Conservation (phyloP, 2,888 invertebrate genomes). For the Nephrocerus scutellatus region DNA sequence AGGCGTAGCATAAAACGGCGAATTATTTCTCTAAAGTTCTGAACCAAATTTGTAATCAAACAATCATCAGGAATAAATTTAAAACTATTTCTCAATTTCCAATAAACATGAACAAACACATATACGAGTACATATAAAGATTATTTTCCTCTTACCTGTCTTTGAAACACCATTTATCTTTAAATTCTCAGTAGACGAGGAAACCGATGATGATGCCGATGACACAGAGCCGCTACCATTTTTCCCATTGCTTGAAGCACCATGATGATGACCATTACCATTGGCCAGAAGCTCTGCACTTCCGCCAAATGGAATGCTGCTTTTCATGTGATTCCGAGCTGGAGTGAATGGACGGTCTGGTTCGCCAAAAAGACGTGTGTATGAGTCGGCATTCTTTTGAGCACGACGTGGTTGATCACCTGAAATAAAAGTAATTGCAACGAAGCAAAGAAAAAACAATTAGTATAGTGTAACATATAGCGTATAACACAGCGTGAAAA, state of each 20-base stretch:
- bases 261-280: conserved; percentile 34
- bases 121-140: not conserved
- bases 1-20: no score
- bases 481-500: no score
- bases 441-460: conserved; percentile 3
- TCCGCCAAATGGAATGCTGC: conserved; percentile 51
- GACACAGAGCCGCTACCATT: conserved; percentile 37
- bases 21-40: no score
- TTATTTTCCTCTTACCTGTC: conserved; percentile 35
- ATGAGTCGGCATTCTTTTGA: conserved; percentile 49
- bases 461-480: no score
- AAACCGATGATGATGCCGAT: conserved; percentile 43
- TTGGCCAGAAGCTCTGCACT: conserved; percentile 37
- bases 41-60: no score
- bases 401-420: conserved; percentile 44
- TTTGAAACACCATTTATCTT: conserved; percentile 40
- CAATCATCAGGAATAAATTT: no score
- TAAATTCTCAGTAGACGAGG: conserved; percentile 44
- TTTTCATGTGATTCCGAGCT: conserved; percentile 53
- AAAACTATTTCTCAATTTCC: no score
- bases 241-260: conserved; percentile 33
- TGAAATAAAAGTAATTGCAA: conserved; percentile 21
- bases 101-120: no score
- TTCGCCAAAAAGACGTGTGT: conserved; percentile 54
- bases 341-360: conserved; percentile 50